Base-by-base conservation (phyloP, 2,888 invertebrate genomes). In the Crossocerus cetratus region DNA sequence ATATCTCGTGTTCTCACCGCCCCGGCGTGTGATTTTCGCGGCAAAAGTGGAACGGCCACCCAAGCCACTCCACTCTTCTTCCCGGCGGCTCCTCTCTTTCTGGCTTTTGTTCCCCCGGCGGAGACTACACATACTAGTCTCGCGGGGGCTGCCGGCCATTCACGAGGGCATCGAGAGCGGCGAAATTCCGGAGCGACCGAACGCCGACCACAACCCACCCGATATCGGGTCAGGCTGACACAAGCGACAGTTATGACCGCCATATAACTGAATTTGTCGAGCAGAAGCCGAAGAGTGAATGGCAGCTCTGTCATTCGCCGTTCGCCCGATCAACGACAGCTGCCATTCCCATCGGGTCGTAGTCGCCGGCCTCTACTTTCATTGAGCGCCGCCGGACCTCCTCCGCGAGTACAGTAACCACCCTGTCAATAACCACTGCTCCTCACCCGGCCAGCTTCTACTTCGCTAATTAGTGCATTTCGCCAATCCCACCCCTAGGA, bases 1-100 rank as follows among this genome's bases (percentile, higher is more conserved):
- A 64, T 65, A 53, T 42, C 60, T 22, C 14, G 53, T 45, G 55
- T 42, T 58, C 21, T 21, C 64, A 42, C 22, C 20, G 22, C 53
- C 60, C 58, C 43, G 8, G 32, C 11, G 5, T 32, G 32, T 32
- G 32, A 32, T 63, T 63, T 45, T 44, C 58, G 42, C 22, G n/a
- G 32, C 8, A 32, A 32, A 32, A 32, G 32, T 32, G 32, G 32
- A 32, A 11, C 32, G 32, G 3, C 32, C 32, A 32, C 3, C 32
- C 32, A 32, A 32, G 32, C 5, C 32, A 32, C 32, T 8, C 32
- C 11, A 1, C 32, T 8, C 32, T 32, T 32, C 32, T 32, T 32
- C 32, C 32, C 1, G 8, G 8, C 11, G 5, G 8, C 32, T 32
- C 32, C 8, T 32, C 32, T 32, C 32, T 32, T 32, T 32, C 32